These are phyloP conservation scores for Lepus europaeus DNA, from an alignment of 2,113 vertebrate genomes.

Conservation along the genomic window DNA sequence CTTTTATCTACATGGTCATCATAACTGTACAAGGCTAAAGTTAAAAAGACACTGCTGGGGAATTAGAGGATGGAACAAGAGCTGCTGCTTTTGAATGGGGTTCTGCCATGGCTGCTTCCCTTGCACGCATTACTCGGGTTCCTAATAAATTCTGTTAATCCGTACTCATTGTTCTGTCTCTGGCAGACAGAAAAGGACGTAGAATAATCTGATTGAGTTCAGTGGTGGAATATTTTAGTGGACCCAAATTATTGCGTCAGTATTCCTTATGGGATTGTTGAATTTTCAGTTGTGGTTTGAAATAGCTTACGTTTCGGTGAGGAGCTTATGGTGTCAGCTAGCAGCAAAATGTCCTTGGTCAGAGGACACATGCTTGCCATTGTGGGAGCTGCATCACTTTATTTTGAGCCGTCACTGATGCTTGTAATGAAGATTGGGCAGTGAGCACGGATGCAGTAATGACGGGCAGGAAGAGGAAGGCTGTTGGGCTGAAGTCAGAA, in stretches of 20 bases:
- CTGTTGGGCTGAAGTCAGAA: slow-evolving; percentile 51
- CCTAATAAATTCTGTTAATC: neutral
- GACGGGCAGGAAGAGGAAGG: slow-evolving; percentile 54
- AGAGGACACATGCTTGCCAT: slow-evolving; percentile 82
- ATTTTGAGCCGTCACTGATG: slow-evolving; percentile 71
- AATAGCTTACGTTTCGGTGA: neutral
- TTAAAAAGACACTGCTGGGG: neutral
- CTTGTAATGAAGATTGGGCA: slow-evolving; percentile 39
- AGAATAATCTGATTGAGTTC: neutral
- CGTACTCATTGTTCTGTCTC: neutral
- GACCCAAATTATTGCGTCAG: neutral
- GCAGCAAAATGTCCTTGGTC: slow-evolving; percentile 73
- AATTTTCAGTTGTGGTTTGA: neutral
- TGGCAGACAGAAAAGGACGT: neutral
- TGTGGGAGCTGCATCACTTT: slow-evolving; percentile 73
- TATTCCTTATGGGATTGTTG: neutral
- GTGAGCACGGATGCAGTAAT: neutral
- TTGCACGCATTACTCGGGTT: neutral
- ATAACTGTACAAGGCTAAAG: no score
- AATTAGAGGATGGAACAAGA: neutral
- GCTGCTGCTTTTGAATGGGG: neutral
- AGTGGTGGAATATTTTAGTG: neutral
- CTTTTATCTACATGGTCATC: neutral
- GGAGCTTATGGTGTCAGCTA: slow-evolving; percentile 39
- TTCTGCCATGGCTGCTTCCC: neutral